These are phyloP conservation scores for Hololepta plana DNA, from an alignment of 2,888 invertebrate species.

Conservation along the genomic window DNA sequence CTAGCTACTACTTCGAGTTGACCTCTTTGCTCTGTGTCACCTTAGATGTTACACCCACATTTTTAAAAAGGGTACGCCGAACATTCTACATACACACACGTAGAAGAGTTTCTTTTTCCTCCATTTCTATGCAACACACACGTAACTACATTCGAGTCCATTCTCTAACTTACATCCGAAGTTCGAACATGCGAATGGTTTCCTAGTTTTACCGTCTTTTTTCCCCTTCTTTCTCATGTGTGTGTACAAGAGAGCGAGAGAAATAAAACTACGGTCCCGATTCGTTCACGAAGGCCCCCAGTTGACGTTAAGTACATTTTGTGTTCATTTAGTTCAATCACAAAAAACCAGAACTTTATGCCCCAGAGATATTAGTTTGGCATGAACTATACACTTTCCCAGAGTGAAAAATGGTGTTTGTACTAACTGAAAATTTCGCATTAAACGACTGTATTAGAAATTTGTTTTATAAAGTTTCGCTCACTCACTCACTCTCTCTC, in stretches of 20 bases:
- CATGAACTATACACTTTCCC: constrained; percentile 19
- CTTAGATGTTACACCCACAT: constrained; percentile 17
- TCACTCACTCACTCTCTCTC: no score
- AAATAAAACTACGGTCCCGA: constrained; percentile 7
- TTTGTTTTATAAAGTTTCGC: constrained; percentile 10
- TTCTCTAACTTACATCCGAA: no score
- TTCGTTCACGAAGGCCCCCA: constrained; percentile 10
- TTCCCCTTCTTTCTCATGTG: no score
- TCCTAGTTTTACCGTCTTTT: no score
- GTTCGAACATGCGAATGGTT: no score
- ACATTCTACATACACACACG: no score
- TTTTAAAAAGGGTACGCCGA: constrained; percentile 15
- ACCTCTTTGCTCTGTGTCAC: constrained; percentile 21
- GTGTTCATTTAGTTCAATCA: constrained; percentile 28
- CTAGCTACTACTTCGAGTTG: constrained; percentile 12
- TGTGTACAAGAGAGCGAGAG: no score
- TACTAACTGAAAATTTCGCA: constrained; percentile 17
- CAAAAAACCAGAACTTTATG: constrained; percentile 21
- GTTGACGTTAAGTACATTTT: constrained; percentile 23
- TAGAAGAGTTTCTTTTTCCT: no score
- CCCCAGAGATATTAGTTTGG: constrained; percentile 24
- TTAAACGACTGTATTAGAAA: constrained; percentile 13
- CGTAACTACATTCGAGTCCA: no score
- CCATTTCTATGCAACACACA: no score
- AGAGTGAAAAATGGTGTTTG: constrained; percentile 24